Evolutionary conservation across 1,140 invertebrate genomes (phyloP).

Genomic region (Stegodyphus dumicola): DNA sequence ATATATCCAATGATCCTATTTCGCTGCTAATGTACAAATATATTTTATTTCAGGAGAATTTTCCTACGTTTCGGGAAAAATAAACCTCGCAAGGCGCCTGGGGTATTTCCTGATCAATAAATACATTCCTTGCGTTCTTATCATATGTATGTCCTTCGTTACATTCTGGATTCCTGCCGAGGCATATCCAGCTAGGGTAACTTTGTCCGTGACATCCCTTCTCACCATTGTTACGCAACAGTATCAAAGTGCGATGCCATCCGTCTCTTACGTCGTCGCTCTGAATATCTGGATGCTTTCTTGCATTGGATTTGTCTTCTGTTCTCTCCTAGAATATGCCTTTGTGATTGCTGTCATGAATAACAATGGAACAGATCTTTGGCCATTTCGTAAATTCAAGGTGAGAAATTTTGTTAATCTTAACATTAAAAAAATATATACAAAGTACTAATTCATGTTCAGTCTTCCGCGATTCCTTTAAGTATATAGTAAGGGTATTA

Average conservation of each 20-base stretch:
- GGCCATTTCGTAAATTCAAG: constrained; percentile 41
- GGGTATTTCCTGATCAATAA: constrained; percentile 62
- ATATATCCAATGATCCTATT: too few relatives aligned
- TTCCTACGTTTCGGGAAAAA: constrained; percentile 54
- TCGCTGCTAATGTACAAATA: too few relatives aligned
- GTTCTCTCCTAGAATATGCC: constrained; percentile 85
- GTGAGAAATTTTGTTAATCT: not conserved
- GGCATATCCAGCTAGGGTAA: constrained; percentile 65
- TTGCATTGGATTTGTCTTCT: constrained; percentile 88
- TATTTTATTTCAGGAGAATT: constrained; percentile 49
- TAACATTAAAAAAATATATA: too few relatives aligned
- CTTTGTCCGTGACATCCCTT: constrained; percentile 74
- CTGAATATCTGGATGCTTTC: constrained; percentile 72
- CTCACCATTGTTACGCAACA: constrained; percentile 77
- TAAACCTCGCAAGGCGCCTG: constrained; percentile 51
- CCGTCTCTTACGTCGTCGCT: constrained; percentile 72
- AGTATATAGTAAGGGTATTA: too few relatives aligned
- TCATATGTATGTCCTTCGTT: constrained; percentile 61
- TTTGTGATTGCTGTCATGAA: constrained; percentile 94
- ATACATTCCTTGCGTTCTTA: constrained; percentile 62
- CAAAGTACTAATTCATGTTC: too few relatives aligned
- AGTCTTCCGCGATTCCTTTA: too few relatives aligned
- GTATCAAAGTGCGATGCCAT: constrained; percentile 69
- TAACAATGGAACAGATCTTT: constrained; percentile 42
- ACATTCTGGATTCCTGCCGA: constrained; percentile 63